These are phyloP conservation scores for Podarcis siculus DNA, from an alignment of 2,797 vertebrate genomes.

Conservation along the genomic window DNA sequence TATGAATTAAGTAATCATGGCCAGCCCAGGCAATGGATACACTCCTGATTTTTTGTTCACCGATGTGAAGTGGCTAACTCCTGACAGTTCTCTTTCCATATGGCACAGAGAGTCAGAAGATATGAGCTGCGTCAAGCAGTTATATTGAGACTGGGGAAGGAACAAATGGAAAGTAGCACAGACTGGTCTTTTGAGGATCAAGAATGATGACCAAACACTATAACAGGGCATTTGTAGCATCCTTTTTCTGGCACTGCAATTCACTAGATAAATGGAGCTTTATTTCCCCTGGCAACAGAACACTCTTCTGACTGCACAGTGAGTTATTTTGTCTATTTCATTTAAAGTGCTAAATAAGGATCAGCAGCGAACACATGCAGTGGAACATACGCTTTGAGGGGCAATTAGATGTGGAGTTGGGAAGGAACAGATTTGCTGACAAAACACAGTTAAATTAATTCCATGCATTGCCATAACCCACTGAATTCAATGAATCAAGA, in stretches of 20 bases:
- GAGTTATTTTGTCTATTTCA: slow-evolving; percentile 54
- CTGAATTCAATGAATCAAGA: not conserved
- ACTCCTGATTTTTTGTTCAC: not conserved
- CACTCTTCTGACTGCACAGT: slow-evolving; percentile 44
- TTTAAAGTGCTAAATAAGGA: slow-evolving; percentile 53
- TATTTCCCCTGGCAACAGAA: slow-evolving; percentile 63
- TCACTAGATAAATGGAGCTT: slow-evolving; percentile 59
- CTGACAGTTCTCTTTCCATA: not conserved
- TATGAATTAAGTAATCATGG: not conserved
- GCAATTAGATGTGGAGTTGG: slow-evolving; percentile 22
- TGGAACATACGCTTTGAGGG: slow-evolving; percentile 24
- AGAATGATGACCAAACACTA: not conserved
- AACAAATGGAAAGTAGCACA: not conserved
- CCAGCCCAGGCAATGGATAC: not conserved
- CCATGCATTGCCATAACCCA: slow-evolving; percentile 14
- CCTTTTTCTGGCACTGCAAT: not conserved
- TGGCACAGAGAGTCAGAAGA: not conserved
- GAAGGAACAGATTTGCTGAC: slow-evolving; percentile 18
- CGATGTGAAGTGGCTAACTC: not conserved
- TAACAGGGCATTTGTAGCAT: not conserved
- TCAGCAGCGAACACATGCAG: slow-evolving; percentile 36
- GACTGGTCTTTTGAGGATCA: not conserved
- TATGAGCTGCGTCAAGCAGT: not conserved
- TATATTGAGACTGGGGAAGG: not conserved
- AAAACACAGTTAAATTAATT: slow-evolving; percentile 31